phyloP scores from a whole-genome alignment of 2,888 invertebrate species.

The Onchidella celtica region DNA sequence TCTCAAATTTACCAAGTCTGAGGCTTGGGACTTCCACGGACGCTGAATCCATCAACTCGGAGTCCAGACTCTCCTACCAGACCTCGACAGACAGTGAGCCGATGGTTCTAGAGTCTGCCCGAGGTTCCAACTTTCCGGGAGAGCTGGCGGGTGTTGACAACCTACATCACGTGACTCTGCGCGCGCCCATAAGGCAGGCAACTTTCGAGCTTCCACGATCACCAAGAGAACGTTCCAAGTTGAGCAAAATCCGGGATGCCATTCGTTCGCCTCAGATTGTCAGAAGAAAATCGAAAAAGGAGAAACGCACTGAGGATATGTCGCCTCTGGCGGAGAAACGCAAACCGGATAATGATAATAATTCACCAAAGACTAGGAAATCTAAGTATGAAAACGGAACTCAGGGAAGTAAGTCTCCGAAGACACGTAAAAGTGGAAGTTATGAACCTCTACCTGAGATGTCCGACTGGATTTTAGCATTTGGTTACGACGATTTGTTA shows the following conservation, averaged over 20 bases:
- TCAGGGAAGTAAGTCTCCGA: not conserved
- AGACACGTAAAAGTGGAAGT: not conserved
- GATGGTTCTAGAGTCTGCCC: slow-evolving; percentile 16
- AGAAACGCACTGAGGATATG: not conserved
- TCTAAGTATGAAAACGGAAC: not conserved
- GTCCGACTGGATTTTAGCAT: slow-evolving; percentile 31
- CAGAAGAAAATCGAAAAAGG: slow-evolving; percentile 15
- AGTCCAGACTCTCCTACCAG: slow-evolving; percentile 28
- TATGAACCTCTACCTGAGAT: slow-evolving; percentile 8
- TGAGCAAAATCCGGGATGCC: not conserved
- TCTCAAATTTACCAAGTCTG: not conserved
- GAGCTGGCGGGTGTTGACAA: slow-evolving; percentile 42
- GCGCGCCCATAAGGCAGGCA: not conserved
- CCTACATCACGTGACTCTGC: not conserved
- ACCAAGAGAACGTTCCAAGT: slow-evolving; percentile 14
- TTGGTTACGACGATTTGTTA: slow-evolving; percentile 3
- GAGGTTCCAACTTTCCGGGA: slow-evolving; percentile 42
- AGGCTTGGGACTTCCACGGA: slow-evolving; percentile 32
- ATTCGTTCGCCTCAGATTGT: slow-evolving; percentile 38
- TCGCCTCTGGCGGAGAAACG: not conserved
- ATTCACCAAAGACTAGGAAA: not conserved
- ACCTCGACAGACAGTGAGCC: slow-evolving; percentile 40
- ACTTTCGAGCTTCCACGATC: not conserved
- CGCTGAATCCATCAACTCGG: slow-evolving; percentile 31
- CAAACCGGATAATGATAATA: not conserved